Evolutionary conservation across 2,888 invertebrate genomes (phyloP).

Genomic region (Phragmatobia fuliginosa): DNA sequence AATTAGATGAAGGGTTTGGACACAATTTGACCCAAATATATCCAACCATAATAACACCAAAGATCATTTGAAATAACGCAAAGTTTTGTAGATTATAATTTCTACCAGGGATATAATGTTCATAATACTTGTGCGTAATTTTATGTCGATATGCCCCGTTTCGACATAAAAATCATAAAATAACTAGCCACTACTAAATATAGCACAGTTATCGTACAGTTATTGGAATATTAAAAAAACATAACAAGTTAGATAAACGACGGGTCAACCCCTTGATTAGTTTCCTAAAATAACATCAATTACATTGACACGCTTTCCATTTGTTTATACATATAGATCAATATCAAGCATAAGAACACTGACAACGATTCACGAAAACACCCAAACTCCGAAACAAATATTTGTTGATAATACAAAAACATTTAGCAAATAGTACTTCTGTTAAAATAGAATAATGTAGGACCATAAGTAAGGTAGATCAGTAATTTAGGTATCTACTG

Average conservation of each 20-base stretch:
- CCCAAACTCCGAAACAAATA: no score
- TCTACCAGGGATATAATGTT: neutral
- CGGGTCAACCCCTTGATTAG: neutral
- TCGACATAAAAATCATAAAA: neutral
- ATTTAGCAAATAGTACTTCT: no score
- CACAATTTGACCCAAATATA: no score
- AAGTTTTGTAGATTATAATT: no score
- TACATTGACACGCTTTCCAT: neutral
- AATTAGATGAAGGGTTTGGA: no score
- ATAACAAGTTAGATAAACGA: neutral
- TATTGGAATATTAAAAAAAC: conserved; percentile 3
- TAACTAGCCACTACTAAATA: neutral
- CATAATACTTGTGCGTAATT: neutral
- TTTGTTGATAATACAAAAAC: no score
- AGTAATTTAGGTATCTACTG: neutral
- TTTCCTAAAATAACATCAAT: neutral
- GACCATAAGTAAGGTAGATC: no score
- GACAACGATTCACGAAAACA: no score
- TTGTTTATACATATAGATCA: neutral
- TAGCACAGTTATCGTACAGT: neutral
- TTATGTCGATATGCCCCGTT: no score
- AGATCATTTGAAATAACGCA: no score
- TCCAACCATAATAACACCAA: no score
- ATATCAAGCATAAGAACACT: no score
- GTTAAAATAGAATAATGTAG: neutral